Base-by-base conservation (phyloP, 2,797 vertebrate species). In the Synaphobranchus kaupii region DNA sequence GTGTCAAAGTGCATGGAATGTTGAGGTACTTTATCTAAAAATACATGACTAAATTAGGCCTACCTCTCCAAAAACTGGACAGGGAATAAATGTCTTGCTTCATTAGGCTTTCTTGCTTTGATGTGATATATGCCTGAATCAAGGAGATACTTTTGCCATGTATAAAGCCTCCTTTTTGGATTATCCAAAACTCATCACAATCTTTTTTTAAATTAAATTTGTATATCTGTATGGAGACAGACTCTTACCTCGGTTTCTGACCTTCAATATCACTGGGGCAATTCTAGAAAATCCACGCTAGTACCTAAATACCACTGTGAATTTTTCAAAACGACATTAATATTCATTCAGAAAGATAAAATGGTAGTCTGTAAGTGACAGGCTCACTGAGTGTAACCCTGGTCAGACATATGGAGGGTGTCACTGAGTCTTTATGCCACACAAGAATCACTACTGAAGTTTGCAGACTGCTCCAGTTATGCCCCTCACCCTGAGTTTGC, bases 281-380 rank as follows among this genome's bases (percentile, higher is more conserved):
- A 44, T 76, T 76, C 31, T 73, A 6, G 68, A 73, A 39, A 73
- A 34, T 73, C 5, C 68, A 34, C 6, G 13, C 15, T 39, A 71
- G 66, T 73, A 39, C 31, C 73, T 76, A 76, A 76, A 76, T 47
- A 76, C 34, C 13, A 22, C 20, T 6, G 73, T 76, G 39, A 76
- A 76, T 44, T 76, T 44, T 76, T 76, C 34, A 76, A 76, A 76
- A 44, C 73, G 44, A 44, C 34, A 44, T 76, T 76, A 76, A 76
- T 22, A 44, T 44, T 39, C 20, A 76, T 76, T 39, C 13, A n/a
- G 44, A 76, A 76, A 22, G 73, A 34, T 76, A 22, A 39, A 44
- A 76, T 34, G 73, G 10, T 15, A 44, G 20, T 44, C 34, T 44
- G 73, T 44, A 76, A 76, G 34, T 76, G 73, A 15, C 39, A 73